Evolutionary conservation across 30 jellyfish, hydroid and myxozoan genomes (phyloP).

Genomic region (Catostylus mosaicus): DNA sequence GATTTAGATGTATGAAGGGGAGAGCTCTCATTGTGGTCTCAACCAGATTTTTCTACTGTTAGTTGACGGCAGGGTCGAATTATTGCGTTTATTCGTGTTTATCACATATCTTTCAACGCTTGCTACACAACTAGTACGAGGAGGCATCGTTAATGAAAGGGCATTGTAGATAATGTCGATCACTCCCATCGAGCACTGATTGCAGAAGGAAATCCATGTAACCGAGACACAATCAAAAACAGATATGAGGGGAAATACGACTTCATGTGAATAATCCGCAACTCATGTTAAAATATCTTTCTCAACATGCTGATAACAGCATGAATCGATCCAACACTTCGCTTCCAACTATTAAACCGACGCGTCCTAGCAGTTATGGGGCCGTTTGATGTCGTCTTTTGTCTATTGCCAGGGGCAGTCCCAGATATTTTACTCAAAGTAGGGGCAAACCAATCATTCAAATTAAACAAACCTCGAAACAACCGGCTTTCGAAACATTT

Average conservation of each 20-base stretch:
- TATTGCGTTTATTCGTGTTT: too few relatives aligned
- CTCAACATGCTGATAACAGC: slow-evolving; percentile 36
- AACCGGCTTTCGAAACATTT: too few relatives aligned
- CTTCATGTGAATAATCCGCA: slow-evolving; percentile 55
- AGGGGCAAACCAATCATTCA: too few relatives aligned
- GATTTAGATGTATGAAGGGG: too few relatives aligned
- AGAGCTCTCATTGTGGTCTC: too few relatives aligned
- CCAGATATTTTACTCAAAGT: neutral
- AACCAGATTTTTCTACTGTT: too few relatives aligned
- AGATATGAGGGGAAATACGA: slow-evolving; percentile 60
- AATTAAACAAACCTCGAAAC: too few relatives aligned
- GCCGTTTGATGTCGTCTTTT: neutral
- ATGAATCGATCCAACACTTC: neutral
- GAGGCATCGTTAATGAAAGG: neutral
- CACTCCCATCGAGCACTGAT: slow-evolving; percentile 55
- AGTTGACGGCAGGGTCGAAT: too few relatives aligned
- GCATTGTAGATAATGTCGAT: neutral
- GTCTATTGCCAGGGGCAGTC: neutral
- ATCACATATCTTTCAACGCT: neutral
- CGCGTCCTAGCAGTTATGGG: neutral
- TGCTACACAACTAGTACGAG: neutral
- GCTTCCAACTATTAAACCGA: neutral
- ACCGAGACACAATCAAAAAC: slow-evolving; percentile 58
- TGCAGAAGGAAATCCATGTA: slow-evolving; percentile 52
- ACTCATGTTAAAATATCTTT: slow-evolving; percentile 21